These are phyloP conservation scores for Aethina tumida DNA, from an alignment of 1,140 invertebrate species.

Conservation along the genomic window DNA sequence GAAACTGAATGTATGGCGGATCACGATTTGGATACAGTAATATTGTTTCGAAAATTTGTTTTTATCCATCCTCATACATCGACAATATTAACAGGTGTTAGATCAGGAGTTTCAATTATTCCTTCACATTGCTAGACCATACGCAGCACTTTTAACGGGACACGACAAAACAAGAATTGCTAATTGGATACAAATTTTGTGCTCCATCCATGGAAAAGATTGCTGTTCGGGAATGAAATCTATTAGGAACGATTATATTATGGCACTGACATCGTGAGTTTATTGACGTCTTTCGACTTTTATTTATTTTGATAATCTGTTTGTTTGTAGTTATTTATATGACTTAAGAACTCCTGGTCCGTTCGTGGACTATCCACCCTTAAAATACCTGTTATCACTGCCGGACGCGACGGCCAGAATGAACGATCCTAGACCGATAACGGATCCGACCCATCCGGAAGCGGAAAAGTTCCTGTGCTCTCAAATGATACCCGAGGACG, in stretches of 20 bases:
- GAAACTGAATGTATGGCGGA: constrained; percentile 25
- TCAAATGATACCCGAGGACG: constrained; percentile 37
- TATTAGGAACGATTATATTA: constrained; percentile 40
- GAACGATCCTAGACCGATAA: constrained; percentile 33
- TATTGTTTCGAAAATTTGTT: not conserved
- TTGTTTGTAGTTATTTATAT: constrained; percentile 25
- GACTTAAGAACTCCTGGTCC: constrained; percentile 33
- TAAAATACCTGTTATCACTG: constrained; percentile 31
- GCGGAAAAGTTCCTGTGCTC: constrained; percentile 36
- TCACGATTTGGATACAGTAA: constrained; percentile 27
- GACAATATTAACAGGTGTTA: constrained; percentile 24
- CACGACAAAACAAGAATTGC: constrained; percentile 34
- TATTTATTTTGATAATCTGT: not conserved
- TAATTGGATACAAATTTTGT: constrained; percentile 37
- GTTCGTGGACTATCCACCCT: constrained; percentile 36
- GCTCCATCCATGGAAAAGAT: constrained; percentile 28
- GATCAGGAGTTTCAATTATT: constrained; percentile 38
- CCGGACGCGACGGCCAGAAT: constrained; percentile 33
- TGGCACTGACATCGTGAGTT: constrained; percentile 34
- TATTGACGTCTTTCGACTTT: not conserved
- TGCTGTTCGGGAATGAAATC: constrained; percentile 37
- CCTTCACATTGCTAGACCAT: constrained; percentile 36
- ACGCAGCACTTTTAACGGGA: constrained; percentile 28
- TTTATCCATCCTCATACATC: too few species aligned
- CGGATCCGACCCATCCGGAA: constrained; percentile 35